phyloP scores from a whole-genome alignment of 1,140 invertebrate genomes.

The Trachelipus rathkii region DNA sequence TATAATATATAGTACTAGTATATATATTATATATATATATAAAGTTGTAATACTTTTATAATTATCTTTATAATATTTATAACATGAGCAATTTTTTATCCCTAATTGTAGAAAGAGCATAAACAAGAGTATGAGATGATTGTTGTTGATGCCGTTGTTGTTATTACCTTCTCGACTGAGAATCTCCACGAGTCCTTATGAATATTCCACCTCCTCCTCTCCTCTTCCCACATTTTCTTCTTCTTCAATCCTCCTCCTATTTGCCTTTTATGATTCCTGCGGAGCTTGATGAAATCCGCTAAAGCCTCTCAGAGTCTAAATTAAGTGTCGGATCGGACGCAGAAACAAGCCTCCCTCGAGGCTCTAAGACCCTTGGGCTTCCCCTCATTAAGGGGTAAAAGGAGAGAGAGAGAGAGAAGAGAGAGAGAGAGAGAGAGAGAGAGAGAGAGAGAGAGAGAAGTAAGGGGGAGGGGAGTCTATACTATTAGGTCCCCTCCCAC shows the following conservation, averaged over 20 bases:
- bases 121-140: too few species aligned
- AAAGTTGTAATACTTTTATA: too few species aligned
- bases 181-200: too few species aligned
- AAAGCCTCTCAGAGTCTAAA: constrained; percentile 12
- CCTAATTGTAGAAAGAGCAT: too few species aligned
- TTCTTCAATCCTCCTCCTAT: neutral
- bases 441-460: too few species aligned
- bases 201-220: neutral
- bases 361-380: neutral
- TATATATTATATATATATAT: too few species aligned
- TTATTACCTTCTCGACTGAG: too few species aligned
- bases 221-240: neutral
- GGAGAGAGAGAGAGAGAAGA: too few species aligned
- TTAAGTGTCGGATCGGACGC: constrained; percentile 10
- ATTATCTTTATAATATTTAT: too few species aligned
- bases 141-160: too few species aligned
- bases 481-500: neutral
- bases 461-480: neutral
- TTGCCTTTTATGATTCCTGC: neutral
- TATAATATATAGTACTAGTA: too few species aligned
- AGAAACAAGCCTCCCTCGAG: constrained; percentile 10
- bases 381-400: neutral
- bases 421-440: neutral
- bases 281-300: constrained; percentile 3
- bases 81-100: too few species aligned